These are phyloP conservation scores for Myrmecophaga tridactyla DNA, from an alignment of 2,113 vertebrate species.

Conservation along the genomic window DNA sequence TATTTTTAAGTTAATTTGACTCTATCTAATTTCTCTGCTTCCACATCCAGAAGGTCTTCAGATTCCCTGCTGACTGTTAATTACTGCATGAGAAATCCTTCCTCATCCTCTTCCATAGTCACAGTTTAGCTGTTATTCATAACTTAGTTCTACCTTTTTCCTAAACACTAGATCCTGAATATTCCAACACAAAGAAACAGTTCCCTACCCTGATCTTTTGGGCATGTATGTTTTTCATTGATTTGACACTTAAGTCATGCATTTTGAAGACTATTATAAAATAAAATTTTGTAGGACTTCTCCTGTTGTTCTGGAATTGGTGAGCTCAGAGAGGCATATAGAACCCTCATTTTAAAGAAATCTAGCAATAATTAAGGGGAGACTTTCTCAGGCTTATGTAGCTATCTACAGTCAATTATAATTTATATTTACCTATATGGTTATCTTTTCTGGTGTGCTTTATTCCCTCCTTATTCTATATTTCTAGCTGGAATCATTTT, in stretches of 20 bases:
- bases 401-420: neutral
- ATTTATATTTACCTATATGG: neutral
- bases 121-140: neutral
- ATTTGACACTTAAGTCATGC: neutral
- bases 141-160: neutral
- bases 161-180: neutral
- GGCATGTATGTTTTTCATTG: neutral
- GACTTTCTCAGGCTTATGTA: neutral
- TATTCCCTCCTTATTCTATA: neutral
- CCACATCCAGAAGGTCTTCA: neutral
- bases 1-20: slow-evolving; percentile 11
- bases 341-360: neutral
- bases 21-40: neutral
- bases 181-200: neutral
- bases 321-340: neutral
- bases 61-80: neutral
- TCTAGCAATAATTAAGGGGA: neutral
- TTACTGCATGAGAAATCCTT: neutral
- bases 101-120: neutral
- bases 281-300: neutral
- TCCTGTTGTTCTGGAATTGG: neutral
- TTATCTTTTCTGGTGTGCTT: neutral
- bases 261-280: neutral
- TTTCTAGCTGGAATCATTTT: neutral
- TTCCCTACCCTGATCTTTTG: neutral